phyloP scores from a whole-genome alignment of 1,140 invertebrate species.

The Heterodera schachtii region DNA sequence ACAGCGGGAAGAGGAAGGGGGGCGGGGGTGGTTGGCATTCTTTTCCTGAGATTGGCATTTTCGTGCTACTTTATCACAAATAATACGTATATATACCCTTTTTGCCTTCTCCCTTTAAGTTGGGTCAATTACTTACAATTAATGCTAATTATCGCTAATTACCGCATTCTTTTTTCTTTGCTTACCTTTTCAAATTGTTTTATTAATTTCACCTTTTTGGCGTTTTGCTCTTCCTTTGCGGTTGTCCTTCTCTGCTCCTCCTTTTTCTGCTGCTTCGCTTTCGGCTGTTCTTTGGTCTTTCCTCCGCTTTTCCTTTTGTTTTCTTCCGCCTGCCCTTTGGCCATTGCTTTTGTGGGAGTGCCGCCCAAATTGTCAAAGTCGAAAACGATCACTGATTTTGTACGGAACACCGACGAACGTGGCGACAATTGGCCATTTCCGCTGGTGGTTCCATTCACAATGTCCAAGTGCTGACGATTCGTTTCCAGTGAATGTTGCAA shows the following conservation, averaged over 20 bases:
- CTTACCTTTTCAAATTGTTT: neutral
- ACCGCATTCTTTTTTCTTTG: neutral
- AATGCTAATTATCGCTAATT: too few species aligned
- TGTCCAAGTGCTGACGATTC: constrained; percentile 13
- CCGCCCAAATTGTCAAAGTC: constrained; percentile 13
- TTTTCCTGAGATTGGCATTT: too few species aligned
- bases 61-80: too few species aligned
- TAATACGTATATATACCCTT: too few species aligned
- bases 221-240: neutral
- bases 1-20: too few species aligned
- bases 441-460: neutral
- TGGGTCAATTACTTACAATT: too few species aligned
- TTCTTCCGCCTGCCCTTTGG: neutral
- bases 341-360: neutral
- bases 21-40: too few species aligned
- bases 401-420: constrained; percentile 19
- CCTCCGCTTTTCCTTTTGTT: constrained; percentile 2
- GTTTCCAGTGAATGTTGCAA: neutral
- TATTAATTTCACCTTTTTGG: neutral
- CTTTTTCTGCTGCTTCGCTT: constrained; percentile 2
- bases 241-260: constrained; percentile 4
- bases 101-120: too few species aligned
- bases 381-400: constrained; percentile 28
- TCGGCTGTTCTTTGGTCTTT: neutral
- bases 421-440: constrained; percentile 21